Evolutionary conservation across 2,797 vertebrate genomes (phyloP).

Genomic region (Ambastaia sidthimunki): DNA sequence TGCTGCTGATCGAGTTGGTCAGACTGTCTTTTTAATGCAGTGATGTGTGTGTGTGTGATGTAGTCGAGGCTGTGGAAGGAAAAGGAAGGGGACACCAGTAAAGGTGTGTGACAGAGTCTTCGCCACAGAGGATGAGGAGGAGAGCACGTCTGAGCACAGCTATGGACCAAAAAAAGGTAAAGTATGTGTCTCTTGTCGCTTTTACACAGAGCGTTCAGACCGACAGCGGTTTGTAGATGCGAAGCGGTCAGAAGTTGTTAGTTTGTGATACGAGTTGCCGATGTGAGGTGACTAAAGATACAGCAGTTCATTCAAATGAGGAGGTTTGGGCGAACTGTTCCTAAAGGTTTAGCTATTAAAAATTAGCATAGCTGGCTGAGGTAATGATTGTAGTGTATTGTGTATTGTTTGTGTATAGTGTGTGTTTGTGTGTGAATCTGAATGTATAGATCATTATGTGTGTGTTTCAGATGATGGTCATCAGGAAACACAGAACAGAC

Average conservation of each 20-base stretch:
- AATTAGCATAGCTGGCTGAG: too few relatives aligned
- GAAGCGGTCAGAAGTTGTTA: neutral
- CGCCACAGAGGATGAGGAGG: slow-evolving; percentile 78
- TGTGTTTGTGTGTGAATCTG: slow-evolving; percentile 52
- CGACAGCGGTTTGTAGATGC: neutral
- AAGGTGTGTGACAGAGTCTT: slow-evolving; percentile 77
- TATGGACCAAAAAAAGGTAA: slow-evolving; percentile 72
- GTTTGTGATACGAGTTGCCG: too few relatives aligned
- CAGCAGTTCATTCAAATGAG: too few relatives aligned
- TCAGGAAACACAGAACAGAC: slow-evolving; percentile 42
- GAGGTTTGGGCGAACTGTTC: too few relatives aligned
- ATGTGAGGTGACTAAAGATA: too few relatives aligned
- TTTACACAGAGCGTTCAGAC: neutral
- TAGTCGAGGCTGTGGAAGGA: slow-evolving; percentile 82
- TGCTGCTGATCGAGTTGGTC: slow-evolving; percentile 21
- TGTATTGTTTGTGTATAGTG: slow-evolving; percentile 51
- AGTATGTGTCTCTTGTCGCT: slow-evolving; percentile 1
- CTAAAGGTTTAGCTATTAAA: too few relatives aligned
- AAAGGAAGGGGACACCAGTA: slow-evolving; percentile 83
- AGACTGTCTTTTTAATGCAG: slow-evolving; percentile 12
- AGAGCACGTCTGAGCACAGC: slow-evolving; percentile 75
- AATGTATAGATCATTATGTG: slow-evolving; percentile 28
- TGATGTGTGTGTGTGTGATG: slow-evolving; percentile 45
- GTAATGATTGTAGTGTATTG: neutral
- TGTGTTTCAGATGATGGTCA: slow-evolving; percentile 51